Conservation (phyloP, 2,888 invertebrate species). For the Tholera decimalis region DNA sequence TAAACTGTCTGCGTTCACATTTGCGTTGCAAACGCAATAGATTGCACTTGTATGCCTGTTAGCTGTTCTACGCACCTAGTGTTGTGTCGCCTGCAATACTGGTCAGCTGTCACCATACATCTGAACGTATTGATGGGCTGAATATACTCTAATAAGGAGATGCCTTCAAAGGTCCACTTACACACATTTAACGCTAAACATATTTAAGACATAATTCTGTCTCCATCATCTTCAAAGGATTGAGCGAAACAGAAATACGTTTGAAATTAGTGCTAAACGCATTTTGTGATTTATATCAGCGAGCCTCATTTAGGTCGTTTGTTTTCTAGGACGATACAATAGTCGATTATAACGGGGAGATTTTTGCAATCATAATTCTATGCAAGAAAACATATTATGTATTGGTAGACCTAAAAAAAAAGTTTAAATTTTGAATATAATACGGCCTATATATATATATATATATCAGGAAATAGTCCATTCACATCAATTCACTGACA, state of each 20-base stretch:
- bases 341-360: not conserved
- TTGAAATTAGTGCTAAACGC: not conserved
- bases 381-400: no score
- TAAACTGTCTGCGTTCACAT: constrained; percentile 50
- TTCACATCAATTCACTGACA: no score
- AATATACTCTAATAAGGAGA: not conserved
- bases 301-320: no score
- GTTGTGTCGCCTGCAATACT: constrained; percentile 28
- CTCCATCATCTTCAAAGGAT: not conserved
- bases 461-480: no score
- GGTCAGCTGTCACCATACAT: constrained; percentile 32
- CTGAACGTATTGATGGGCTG: constrained; percentile 21
- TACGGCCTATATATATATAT: not conserved
- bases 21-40: constrained; percentile 50
- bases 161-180: not conserved
- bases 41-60: constrained; percentile 50
- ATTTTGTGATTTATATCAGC: not conserved
- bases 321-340: not conserved
- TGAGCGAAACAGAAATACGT: not conserved
- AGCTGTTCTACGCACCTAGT: constrained; percentile 40
- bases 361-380: not conserved
- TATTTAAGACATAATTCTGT: not conserved
- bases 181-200: not conserved
- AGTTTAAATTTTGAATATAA: not conserved
- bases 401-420: no score